A percentile compares a stretch with the other conserved stretches of the same genome.
phyloP scores from a whole-genome alignment of 1,140 invertebrate genomes.

The Drosophila kepulauana region DNA sequence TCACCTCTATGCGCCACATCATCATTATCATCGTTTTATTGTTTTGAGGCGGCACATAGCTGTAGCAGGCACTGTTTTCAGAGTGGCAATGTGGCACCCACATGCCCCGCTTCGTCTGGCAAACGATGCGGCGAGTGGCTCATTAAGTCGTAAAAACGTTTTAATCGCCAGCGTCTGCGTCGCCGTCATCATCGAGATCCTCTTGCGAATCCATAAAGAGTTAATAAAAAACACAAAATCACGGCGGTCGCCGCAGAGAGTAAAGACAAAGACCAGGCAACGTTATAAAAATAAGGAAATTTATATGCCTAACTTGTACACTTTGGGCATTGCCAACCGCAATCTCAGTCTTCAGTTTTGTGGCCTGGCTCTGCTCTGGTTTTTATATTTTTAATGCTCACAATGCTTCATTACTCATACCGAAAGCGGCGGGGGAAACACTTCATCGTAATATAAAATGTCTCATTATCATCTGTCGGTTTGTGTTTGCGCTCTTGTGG shows the following conservation, averaged over 20 bases:
- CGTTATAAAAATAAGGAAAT: slow-evolving; percentile 77
- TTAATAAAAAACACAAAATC: slow-evolving; percentile 82
- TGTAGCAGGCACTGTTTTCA: slow-evolving; percentile 37
- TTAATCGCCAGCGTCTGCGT: slow-evolving; percentile 67
- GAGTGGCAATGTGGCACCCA: slow-evolving; percentile 76
- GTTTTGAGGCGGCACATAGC: slow-evolving; percentile 44
- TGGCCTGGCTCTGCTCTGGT: slow-evolving; percentile 30
- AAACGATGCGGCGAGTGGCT: slow-evolving; percentile 73
- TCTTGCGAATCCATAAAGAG: slow-evolving; percentile 80
- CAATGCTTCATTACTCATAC: slow-evolving; percentile 63
- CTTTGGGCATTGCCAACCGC: slow-evolving; percentile 42
- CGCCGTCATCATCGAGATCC: slow-evolving; percentile 41
- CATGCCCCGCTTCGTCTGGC: slow-evolving; percentile 52
- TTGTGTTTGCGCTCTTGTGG: slow-evolving; percentile 44
- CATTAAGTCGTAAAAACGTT: slow-evolving; percentile 81
- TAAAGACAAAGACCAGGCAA: slow-evolving; percentile 36
- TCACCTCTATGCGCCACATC: slow-evolving; percentile 72
- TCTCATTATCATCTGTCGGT: slow-evolving; percentile 78
- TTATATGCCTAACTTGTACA: slow-evolving; percentile 69
- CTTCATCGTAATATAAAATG: slow-evolving; percentile 62
- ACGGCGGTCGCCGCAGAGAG: slow-evolving; percentile 48
- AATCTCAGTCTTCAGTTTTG: slow-evolving; percentile 23
- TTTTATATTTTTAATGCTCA: slow-evolving; percentile 67
- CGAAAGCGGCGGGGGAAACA: slow-evolving; percentile 8
- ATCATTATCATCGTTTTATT: slow-evolving; percentile 75